Base-by-base conservation (phyloP, 2,113 vertebrate species). In the Forbesichthys papilliferus region DNA sequence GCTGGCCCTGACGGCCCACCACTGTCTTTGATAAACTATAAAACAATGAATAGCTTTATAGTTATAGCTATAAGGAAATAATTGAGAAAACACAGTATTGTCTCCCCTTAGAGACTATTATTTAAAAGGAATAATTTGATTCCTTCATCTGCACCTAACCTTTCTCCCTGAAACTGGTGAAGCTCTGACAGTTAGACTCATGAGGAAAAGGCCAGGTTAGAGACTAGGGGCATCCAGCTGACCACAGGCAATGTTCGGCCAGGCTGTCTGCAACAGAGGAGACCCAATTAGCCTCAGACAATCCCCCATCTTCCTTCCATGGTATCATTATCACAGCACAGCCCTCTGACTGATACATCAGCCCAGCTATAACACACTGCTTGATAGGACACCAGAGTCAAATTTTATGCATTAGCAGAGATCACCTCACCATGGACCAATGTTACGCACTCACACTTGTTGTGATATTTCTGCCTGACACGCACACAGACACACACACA, bases 391-490 rank as follows among this genome's bases (percentile, higher is more conserved):
- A 53, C 52, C 6, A 42, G 36, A 87, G 80, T 42, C 85, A 88
- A 85, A 90, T 91, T 91, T 92, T 85, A 87, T 68, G 82, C 80
- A 34, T 80, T 86, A 81, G 70, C 77, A 78, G 73, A 77, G 48
- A 65, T 66, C 75, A 66, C 69, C 75, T 81, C 76, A 77, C 60
- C 60, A 77, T 68, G 55, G 58, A 66, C 78, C 65, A n/a, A 34
- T 68, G 66, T 62, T 71, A 71, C 54, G 52, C 70, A 69, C 67
- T 80, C 71, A 75, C 77, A 81, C 78, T 77, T 89, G 78, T 84
- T 78, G 8, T 67, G 59, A 61, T 3, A 13, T 54, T 11, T 62
- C 27, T 33, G 2, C 48, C 51, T 67, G 51, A 42, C 57, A 74
- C 59, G 77, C 61, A 64, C 54, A 62, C 12, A 68, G 60, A 52